These are phyloP conservation scores for Grantiella picta DNA, from an alignment of 2,113 vertebrate genomes.

Conservation along the genomic window DNA sequence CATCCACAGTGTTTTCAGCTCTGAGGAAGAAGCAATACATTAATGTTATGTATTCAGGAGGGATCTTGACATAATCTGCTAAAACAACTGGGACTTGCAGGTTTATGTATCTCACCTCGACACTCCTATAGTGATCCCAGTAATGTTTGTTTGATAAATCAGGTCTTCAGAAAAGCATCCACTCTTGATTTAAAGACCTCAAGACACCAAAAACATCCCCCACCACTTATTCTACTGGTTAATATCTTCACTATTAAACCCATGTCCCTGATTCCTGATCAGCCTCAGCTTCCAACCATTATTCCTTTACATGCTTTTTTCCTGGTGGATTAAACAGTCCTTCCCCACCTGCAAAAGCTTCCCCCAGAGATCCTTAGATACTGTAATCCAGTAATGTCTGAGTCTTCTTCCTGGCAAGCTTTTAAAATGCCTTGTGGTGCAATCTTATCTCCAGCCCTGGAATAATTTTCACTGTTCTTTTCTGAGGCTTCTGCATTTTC, in stretches of 20 bases:
- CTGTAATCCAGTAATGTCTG: neutral
- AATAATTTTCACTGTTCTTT: neutral
- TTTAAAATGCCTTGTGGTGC: neutral
- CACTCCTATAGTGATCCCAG: neutral
- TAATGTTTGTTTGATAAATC: neutral
- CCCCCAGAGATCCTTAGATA: neutral
- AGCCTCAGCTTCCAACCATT: neutral
- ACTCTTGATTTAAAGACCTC: neutral
- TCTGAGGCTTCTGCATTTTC: neutral
- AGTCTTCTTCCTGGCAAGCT: neutral
- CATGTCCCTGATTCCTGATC: neutral
- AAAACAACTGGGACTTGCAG: accelerated
- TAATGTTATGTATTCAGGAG: neutral
- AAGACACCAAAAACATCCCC: neutral
- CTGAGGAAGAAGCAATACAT: neutral
- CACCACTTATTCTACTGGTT: neutral
- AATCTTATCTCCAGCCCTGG: neutral
- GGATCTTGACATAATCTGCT: neutral
- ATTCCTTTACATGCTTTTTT: neutral
- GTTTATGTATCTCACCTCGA: neutral
- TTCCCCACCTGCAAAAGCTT: neutral
- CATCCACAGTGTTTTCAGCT: neutral
- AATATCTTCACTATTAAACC: neutral
- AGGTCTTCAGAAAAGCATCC: neutral
- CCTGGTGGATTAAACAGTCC: neutral